Evolutionary conservation across 2,113 vertebrate species (phyloP).

Genomic region (Beaufortia kweichowensis): DNA sequence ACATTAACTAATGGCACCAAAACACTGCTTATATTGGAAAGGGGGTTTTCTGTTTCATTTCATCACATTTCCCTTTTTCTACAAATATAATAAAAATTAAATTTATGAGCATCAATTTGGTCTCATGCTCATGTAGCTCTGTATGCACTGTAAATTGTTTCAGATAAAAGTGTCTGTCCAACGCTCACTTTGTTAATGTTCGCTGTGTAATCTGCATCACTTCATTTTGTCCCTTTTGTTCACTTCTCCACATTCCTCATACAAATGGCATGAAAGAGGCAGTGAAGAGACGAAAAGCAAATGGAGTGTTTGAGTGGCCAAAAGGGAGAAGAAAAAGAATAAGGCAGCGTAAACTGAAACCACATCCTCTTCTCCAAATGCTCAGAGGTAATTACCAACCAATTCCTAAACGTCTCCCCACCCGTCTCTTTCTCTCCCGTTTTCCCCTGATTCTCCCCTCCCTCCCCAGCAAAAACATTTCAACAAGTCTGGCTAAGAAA

Average conservation of each 20-base stretch:
- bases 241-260: slow-evolving; percentile 30
- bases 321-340: slow-evolving; percentile 32
- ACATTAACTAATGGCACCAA: background rate
- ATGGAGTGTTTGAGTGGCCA: slow-evolving; percentile 25
- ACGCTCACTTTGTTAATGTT: background rate
- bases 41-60: background rate
- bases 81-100: background rate
- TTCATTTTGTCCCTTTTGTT: slow-evolving; percentile 13
- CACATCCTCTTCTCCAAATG: slow-evolving; percentile 41
- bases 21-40: background rate
- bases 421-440: slow-evolving; percentile 26
- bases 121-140: too few species aligned
- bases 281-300: slow-evolving; percentile 31
- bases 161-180: too few species aligned
- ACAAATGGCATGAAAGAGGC: slow-evolving; percentile 23
- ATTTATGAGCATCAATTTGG: too few species aligned
- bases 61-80: background rate
- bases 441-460: background rate
- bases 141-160: too few species aligned
- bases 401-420: slow-evolving; percentile 22
- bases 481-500: slow-evolving; percentile 60
- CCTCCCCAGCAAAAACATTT: slow-evolving; percentile 48
- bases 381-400: slow-evolving; percentile 48
- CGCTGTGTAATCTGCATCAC: background rate
- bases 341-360: slow-evolving; percentile 46